Evolutionary conservation across 23 tunicate species (phyloP).

Genomic region (Halocynthia roretzi): DNA sequence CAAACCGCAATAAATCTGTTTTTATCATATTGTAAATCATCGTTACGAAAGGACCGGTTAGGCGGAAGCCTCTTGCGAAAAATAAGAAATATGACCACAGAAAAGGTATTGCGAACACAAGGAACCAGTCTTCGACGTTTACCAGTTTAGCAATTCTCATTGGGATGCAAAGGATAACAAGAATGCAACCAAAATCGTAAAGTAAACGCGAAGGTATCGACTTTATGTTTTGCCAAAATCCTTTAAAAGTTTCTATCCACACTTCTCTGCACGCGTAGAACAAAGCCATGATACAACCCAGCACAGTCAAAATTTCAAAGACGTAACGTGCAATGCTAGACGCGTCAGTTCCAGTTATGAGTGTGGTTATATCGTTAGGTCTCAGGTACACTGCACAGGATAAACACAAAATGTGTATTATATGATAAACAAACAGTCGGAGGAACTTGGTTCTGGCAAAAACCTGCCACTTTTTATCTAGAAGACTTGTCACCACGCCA

Average conservation of each 20-base stretch:
- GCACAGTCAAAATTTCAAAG: conserved; percentile 46
- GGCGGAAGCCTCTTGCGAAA: conserved; percentile 45
- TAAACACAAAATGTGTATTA: conserved; percentile 52
- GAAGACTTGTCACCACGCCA: conserved; percentile 54
- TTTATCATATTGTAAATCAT: conserved; percentile 62
- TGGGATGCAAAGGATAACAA: conserved; percentile 46
- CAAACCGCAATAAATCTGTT: conserved; percentile 64
- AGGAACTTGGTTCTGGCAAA: conserved; percentile 54
- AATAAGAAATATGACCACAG: conserved; percentile 80
- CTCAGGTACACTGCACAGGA: conserved; percentile 68
- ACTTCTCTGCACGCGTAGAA: conserved; percentile 39
- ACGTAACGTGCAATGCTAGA: conserved; percentile 56
- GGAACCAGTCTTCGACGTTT: conserved; percentile 70
- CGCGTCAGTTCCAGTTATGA: conserved; percentile 41
- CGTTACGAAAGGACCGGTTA: conserved; percentile 81
- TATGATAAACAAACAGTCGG: conserved; percentile 35
- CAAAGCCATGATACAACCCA: conserved; percentile 30
- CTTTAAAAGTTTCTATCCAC: conserved; percentile 35
- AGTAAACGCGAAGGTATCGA: conserved; percentile 59
- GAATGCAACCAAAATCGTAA: conserved; percentile 33
- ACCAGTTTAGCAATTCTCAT: conserved; percentile 52
- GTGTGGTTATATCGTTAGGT: conserved; percentile 36
- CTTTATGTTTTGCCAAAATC: conserved; percentile 45
- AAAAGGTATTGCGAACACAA: conserved; percentile 72
- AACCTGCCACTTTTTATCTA: conserved; percentile 71